phyloP scores from a whole-genome alignment of 2,797 vertebrate species.

The Coluber constrictor region DNA sequence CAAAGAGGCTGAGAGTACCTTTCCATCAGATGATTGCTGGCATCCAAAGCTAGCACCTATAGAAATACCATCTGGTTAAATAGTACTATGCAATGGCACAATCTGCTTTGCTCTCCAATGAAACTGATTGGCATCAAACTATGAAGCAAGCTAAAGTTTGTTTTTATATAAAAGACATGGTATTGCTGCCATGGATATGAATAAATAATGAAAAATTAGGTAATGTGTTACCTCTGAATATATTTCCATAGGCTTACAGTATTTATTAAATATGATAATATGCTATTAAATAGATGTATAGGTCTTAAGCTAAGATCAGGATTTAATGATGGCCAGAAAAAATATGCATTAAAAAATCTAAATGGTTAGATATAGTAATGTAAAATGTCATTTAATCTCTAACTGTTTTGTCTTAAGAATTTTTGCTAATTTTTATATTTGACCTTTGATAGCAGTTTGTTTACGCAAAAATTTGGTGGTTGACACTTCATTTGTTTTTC shows the following conservation, averaged over 20 bases:
- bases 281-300: neutral
- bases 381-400: constrained; percentile 40
- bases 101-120: constrained; percentile 49
- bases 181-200: constrained; percentile 52
- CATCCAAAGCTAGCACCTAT: constrained; percentile 45
- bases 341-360: constrained; percentile 38
- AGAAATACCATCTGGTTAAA: constrained; percentile 49
- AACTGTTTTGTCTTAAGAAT: constrained; percentile 43
- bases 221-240: neutral
- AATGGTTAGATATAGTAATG: constrained; percentile 29
- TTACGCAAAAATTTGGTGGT: constrained; percentile 60
- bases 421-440: constrained; percentile 62
- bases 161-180: constrained; percentile 40
- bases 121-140: constrained; percentile 53
- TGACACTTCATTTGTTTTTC: constrained; percentile 72
- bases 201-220: constrained; percentile 38
- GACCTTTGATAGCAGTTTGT: constrained; percentile 67
- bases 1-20: constrained; percentile 2
- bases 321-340: constrained; percentile 35
- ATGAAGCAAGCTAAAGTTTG: constrained; percentile 38
- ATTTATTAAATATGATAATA: neutral
- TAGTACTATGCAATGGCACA: constrained; percentile 44
- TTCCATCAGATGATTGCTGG: constrained; percentile 20
- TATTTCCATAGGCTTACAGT: neutral
- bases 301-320: constrained; percentile 9